These are phyloP conservation scores for Festucalex cinctus DNA, from an alignment of 2,113 vertebrate genomes.

Conservation along the genomic window DNA sequence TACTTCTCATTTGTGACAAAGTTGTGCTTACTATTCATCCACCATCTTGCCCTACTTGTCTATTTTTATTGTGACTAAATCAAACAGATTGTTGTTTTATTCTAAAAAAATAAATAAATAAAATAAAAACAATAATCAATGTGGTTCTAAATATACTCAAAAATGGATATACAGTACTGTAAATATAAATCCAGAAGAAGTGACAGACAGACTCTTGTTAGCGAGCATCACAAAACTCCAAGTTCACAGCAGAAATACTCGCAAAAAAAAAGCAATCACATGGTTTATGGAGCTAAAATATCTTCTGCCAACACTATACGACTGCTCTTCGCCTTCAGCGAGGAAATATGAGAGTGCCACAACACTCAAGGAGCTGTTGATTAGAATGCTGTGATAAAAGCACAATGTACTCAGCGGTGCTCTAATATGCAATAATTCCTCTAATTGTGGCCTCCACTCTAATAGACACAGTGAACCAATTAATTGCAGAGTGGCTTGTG, in stretches of 20 bases:
- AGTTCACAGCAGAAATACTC: constrained; percentile 17
- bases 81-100: not conserved
- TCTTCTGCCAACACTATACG: not conserved
- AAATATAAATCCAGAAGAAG: constrained; percentile 20
- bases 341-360: constrained; percentile 13
- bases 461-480: no score
- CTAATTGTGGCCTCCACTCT: not conserved
- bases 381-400: not conserved
- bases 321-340: not conserved
- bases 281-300: constrained; percentile 11
- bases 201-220: constrained; percentile 9
- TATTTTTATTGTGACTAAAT: not conserved
- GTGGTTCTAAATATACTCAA: constrained; percentile 9
- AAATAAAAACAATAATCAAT: not conserved
- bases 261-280: constrained; percentile 7
- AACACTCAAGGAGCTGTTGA: not conserved
- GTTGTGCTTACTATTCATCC: no score
- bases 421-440: not conserved
- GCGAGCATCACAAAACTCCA: constrained; percentile 14
- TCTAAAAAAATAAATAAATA: not conserved
- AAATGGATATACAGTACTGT: constrained; percentile 9
- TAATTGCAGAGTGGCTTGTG: not conserved
- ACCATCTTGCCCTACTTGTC: not conserved
- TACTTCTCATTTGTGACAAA: no score
- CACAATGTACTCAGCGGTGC: not conserved